Evolutionary conservation across 2,888 invertebrate species (phyloP).

Genomic region (Sialis fuliginosa): DNA sequence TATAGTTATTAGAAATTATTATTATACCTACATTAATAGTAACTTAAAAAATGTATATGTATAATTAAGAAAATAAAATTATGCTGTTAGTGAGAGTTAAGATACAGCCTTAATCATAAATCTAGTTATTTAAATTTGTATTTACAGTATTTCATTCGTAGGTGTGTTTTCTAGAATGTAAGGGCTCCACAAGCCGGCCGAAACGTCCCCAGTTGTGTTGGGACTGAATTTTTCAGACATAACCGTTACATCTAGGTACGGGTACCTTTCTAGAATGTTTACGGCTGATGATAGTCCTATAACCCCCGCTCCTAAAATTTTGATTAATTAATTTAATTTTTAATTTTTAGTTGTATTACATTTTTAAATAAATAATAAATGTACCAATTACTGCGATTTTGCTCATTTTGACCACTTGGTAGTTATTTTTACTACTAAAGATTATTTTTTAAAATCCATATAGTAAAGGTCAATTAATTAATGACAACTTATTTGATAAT

Average conservation of each 20-base stretch:
- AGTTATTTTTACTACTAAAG: too few species aligned
- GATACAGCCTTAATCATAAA: background rate
- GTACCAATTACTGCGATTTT: too few species aligned
- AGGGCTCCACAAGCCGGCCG: slow-evolving; percentile 62
- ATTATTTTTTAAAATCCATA: too few species aligned
- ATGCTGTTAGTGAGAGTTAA: background rate
- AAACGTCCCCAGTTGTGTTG: slow-evolving; percentile 58
- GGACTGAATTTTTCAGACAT: slow-evolving; percentile 50
- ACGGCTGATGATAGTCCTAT: slow-evolving; percentile 53
- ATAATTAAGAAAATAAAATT: background rate
- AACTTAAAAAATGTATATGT: too few species aligned
- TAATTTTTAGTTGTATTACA: background rate
- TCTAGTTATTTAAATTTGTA: background rate
- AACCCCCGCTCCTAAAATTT: slow-evolving; percentile 56
- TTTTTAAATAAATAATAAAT: too few species aligned
- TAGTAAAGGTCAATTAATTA: too few species aligned
- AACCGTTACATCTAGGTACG: slow-evolving; percentile 34
- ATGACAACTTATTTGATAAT: too few species aligned
- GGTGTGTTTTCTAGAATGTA: slow-evolving; percentile 41
- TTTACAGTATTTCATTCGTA: slow-evolving; percentile 31
- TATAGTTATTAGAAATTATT: slow-evolving; percentile 5
- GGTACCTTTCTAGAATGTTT: slow-evolving; percentile 40
- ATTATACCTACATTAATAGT: too few species aligned
- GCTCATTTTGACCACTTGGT: too few species aligned
- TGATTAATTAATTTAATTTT: slow-evolving; percentile 11